Evolutionary conservation across 2,113 vertebrate genomes (phyloP).

Genomic region (Paradoxurus hermaphroditus): DNA sequence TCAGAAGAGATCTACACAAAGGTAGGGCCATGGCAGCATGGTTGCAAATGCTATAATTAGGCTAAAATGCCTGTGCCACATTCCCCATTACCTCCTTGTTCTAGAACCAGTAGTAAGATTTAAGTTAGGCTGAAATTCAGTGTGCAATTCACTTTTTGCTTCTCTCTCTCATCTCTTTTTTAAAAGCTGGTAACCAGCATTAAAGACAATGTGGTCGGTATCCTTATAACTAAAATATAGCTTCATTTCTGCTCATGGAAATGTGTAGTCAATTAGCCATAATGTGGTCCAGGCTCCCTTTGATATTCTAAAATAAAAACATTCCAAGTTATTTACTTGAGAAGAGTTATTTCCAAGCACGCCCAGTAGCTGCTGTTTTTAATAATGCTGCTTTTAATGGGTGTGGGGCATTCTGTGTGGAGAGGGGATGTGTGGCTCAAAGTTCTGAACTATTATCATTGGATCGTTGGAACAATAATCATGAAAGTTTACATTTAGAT

Average conservation of each 20-base stretch:
- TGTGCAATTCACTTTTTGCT: constrained; percentile 39
- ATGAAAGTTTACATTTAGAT: background rate
- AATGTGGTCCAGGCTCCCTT: constrained; percentile 78
- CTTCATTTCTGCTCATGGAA: constrained; percentile 71
- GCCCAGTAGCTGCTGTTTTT: constrained; percentile 79
- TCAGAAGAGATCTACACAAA: constrained; percentile 2
- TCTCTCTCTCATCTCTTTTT: background rate
- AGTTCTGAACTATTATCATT: constrained; percentile 44
- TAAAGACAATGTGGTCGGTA: constrained; percentile 68
- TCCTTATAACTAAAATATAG: constrained; percentile 75
- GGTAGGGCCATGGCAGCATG: background rate
- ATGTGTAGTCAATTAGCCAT: constrained; percentile 78
- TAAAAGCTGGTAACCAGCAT: constrained; percentile 64
- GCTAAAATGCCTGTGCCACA: background rate
- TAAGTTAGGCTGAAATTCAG: constrained; percentile 26
- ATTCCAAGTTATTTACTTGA: constrained; percentile 79
- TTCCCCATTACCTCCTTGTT: background rate
- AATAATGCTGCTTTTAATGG: constrained; percentile 75
- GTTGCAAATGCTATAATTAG: background rate
- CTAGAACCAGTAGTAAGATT: constrained; percentile 11
- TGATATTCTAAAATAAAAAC: constrained; percentile 80
- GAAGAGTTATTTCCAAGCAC: constrained; percentile 71
- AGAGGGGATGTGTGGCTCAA: background rate
- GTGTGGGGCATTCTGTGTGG: constrained; percentile 57
- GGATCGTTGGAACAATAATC: constrained; percentile 19